Percentiles rank a stretch among this genome's conserved stretches.
These are phyloP conservation scores for Leucophenga varia DNA, from an alignment of 1,140 invertebrate genomes.

Conservation along the genomic window DNA sequence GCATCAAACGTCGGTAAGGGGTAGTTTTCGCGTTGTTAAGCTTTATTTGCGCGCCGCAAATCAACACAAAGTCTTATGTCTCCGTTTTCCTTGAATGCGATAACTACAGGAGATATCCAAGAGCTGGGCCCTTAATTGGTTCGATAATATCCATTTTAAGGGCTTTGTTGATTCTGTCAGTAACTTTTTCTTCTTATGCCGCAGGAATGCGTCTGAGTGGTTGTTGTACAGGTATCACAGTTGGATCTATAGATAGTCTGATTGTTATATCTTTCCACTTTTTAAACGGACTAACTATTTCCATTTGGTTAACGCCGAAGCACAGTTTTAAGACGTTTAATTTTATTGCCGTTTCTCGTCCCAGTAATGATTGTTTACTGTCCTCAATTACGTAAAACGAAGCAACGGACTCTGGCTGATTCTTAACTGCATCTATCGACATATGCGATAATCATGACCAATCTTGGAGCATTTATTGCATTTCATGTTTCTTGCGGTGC, in stretches of 20 bases:
- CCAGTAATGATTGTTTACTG: constrained; percentile 10
- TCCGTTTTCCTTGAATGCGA: too few relatives aligned
- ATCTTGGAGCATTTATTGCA: constrained; percentile 4
- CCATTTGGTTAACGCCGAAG: constrained; percentile 2
- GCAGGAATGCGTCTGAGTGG: constrained; percentile 8
- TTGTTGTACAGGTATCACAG: constrained; percentile 6
- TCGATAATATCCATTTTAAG: constrained; percentile 13
- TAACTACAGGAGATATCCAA: too few relatives aligned
- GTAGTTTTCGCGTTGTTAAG: too few relatives aligned
- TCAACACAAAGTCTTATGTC: too few relatives aligned
- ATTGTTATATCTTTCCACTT: constrained; percentile 8
- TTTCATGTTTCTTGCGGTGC: constrained; percentile 1
- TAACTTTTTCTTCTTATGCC: constrained; percentile 12
- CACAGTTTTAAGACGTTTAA: constrained; percentile 8
- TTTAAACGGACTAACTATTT: constrained; percentile 8
- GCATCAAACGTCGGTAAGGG: too few relatives aligned
- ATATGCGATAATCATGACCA: neutral
- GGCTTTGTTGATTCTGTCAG: constrained; percentile 2
- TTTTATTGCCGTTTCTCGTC: constrained; percentile 12
- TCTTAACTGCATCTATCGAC: neutral
- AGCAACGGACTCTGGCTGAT: constrained; percentile 6
- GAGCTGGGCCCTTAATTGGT: constrained; percentile 2
- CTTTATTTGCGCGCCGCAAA: too few relatives aligned
- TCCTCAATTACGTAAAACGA: constrained; percentile 10
- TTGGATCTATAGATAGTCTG: constrained; percentile 5